Evolutionary conservation across 2,797 vertebrate species (phyloP), one percentile per base, ranked within the genome.

Genomic region (Decapterus maruadsi): DNA sequence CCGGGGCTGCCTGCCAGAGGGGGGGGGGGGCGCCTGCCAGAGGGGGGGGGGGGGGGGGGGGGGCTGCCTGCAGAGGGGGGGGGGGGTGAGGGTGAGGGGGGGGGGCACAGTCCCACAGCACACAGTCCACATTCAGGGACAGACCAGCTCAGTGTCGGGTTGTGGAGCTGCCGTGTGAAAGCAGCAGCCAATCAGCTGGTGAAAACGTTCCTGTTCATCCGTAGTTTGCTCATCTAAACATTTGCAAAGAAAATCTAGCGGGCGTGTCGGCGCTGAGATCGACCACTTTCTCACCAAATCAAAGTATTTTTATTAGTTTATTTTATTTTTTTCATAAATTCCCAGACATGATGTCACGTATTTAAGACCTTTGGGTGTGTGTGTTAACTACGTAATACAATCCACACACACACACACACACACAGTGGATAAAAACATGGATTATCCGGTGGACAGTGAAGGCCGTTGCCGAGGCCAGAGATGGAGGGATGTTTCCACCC

Each of bases 1-100:
- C 83, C 90, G 72, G 85, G 81, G 84, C 90, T 20, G 85, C 50
- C 66, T 73, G 92, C 89, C 91, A 93, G 85, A 88, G 77, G 69
- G 90, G 26, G 26, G 26, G 26, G 26, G 26, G 26, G n/a, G n/a
- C n/a, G 85, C 50, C 66, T 73, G 92, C 89, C 91, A 93, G 85
- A 88, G 77, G 69, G 90, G 26, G 26, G 26, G 26, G 26, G 26
- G 26, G n/a, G n/a, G n/a, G n/a, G 80, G 76, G 89, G 89, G 72
- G 85, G 81, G 84, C 90, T 20, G 85, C 50, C 66, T 73, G 92
- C 89, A 93, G 85, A 88, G 77, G 69, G 90, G 26, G 26, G 26
- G 26, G 26, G 26, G 26, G n/a, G n/a, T n/a, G n/a, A n/a, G n/a
- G n/a, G n/a, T n/a, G 85, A 88, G 77, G 69, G 90, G 26, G 26